Conservation (phyloP, 2,888 invertebrate species). For the Dryadula phaetusa region DNA sequence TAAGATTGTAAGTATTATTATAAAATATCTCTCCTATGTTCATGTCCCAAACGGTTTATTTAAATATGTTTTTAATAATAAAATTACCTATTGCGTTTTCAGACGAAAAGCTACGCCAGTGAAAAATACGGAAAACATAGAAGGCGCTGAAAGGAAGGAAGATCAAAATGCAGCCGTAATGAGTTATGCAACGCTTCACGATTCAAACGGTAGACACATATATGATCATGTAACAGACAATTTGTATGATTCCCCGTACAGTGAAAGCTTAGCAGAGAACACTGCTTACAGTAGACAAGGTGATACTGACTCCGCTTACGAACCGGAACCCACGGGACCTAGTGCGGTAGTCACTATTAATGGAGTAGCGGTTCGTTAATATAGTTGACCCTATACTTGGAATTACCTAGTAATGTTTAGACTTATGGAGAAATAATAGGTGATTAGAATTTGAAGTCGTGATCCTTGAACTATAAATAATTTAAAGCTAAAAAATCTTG, state of each 20-base stretch:
- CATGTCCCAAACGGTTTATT: neutral
- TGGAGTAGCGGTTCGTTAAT: slow-evolving; percentile 92
- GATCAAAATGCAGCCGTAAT: slow-evolving; percentile 94
- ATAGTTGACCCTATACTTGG: slow-evolving; percentile 12
- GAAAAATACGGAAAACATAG: slow-evolving; percentile 94
- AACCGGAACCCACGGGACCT: slow-evolving; percentile 87
- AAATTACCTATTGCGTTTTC: slow-evolving; percentile 34
- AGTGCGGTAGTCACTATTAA: slow-evolving; percentile 91
- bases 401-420: slow-evolving; percentile 31
- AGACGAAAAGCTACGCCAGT: slow-evolving; percentile 93
- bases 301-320: slow-evolving; percentile 83
- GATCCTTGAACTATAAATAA: slow-evolving; percentile 31
- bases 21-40: neutral
- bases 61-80: neutral
- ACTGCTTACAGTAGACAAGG: slow-evolving; percentile 74
- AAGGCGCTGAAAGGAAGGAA: slow-evolving; percentile 93
- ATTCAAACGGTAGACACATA: slow-evolving; percentile 83
- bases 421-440: slow-evolving; percentile 18
- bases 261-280: slow-evolving; percentile 83
- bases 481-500: slow-evolving; percentile 9
- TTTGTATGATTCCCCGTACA: slow-evolving; percentile 90
- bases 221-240: slow-evolving; percentile 86
- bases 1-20: slow-evolving; percentile 89
- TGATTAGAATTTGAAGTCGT: slow-evolving; percentile 22
- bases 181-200: slow-evolving; percentile 94